Evolutionary conservation across 1,140 invertebrate genomes (phyloP).

Genomic region (Anastrepha obliqua): DNA sequence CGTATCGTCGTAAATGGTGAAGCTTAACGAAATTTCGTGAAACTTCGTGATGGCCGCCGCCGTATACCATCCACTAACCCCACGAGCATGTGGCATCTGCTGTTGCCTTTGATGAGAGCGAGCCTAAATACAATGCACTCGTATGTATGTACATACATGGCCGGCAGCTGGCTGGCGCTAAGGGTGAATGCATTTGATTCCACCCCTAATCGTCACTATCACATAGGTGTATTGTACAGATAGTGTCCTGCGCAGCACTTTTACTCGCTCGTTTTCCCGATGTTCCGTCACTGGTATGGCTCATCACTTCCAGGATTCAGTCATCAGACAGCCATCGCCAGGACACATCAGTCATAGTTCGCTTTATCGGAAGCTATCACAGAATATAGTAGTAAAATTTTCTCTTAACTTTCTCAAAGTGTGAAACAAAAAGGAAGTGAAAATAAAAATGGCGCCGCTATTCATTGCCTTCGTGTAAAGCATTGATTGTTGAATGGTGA

Average conservation of each 20-base stretch:
- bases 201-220: background rate
- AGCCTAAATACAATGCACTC: background rate
- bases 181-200: background rate
- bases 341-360: background rate
- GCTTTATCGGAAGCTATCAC: background rate
- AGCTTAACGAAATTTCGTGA: conserved; percentile 39
- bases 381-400: background rate
- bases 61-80: background rate
- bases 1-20: background rate
- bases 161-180: conserved; percentile 23
- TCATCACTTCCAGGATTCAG: conserved; percentile 51
- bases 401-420: background rate
- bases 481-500: conserved; percentile 8
- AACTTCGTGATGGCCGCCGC: background rate
- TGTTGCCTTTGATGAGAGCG: background rate
- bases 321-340: conserved; percentile 22
- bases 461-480: conserved; percentile 9
- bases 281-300: background rate
- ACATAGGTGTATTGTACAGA: background rate
- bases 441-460: conserved; percentile 47
- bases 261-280: conserved; percentile 4
- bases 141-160: background rate
- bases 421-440: background rate
- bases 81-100: conserved; percentile 6
- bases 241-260: conserved; percentile 44